These are phyloP conservation scores for Anser cygnoides DNA, from an alignment of 2,113 vertebrate genomes.

Conservation along the genomic window DNA sequence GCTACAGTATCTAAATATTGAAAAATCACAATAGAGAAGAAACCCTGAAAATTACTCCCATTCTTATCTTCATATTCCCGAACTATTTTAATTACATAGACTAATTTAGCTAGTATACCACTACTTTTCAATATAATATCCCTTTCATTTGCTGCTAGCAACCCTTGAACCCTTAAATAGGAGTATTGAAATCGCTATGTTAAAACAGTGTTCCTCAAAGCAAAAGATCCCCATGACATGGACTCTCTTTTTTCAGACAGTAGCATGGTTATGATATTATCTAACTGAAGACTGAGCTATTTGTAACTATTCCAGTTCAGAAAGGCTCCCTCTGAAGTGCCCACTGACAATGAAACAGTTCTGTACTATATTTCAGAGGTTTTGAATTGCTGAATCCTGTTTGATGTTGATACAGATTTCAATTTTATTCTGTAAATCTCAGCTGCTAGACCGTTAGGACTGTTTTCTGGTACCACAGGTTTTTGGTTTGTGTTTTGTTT, in stretches of 20 bases:
- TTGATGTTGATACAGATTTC: neutral
- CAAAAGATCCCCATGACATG: neutral
- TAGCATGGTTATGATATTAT: neutral
- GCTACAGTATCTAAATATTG: neutral
- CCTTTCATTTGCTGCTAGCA: neutral
- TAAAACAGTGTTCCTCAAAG: neutral
- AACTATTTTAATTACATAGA: neutral
- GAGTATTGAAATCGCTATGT: neutral
- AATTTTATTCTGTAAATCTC: neutral
- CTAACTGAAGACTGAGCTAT: neutral
- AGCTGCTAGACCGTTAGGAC: neutral
- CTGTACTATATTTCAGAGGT: neutral
- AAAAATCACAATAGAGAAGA: neutral
- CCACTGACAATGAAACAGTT: neutral
- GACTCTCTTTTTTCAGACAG: neutral
- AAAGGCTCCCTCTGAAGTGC: neutral
- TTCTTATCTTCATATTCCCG: neutral
- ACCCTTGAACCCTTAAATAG: neutral
- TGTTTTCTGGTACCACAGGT: neutral
- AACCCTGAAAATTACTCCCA: neutral
- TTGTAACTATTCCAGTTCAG: neutral
- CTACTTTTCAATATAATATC: neutral
- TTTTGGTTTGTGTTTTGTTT: too few relatives aligned
- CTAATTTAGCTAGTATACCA: neutral
- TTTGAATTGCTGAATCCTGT: neutral